These are phyloP conservation scores for Acrossocheilus wenchowensis DNA, from an alignment of 2,797 vertebrate genomes.

Conservation along the genomic window DNA sequence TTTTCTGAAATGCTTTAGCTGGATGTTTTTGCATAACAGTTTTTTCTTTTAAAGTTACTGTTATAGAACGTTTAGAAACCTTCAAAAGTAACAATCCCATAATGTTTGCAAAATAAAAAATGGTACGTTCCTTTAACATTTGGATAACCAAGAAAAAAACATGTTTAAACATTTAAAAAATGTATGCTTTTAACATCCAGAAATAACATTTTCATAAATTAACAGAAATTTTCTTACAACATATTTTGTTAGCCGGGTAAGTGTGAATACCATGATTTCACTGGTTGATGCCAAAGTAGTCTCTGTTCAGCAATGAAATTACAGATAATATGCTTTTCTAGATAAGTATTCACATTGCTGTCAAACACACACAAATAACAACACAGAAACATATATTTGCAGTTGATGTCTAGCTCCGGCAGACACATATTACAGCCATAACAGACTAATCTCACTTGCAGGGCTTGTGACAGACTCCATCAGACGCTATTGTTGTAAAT, in stretches of 20 bases:
- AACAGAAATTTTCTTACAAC: background rate
- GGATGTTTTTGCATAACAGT: no score
- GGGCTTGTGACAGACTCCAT: slow-evolving; percentile 20
- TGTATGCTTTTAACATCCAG: background rate
- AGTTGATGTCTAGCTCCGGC: background rate
- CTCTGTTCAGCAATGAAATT: background rate
- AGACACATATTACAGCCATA: background rate
- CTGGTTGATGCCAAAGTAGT: background rate
- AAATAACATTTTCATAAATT: background rate
- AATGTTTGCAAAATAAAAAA: background rate
- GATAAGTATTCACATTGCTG: background rate
- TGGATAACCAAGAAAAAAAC: background rate
- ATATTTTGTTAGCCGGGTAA: background rate
- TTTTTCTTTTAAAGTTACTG: background rate
- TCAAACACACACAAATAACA: slow-evolving; percentile 10
- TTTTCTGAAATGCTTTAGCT: background rate
- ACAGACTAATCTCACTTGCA: background rate
- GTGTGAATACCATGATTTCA: background rate
- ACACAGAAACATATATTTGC: slow-evolving; percentile 17
- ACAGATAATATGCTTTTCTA: slow-evolving; percentile 7
- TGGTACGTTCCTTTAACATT: background rate
- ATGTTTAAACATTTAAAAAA: no score
- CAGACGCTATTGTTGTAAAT: background rate
- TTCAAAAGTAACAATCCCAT: background rate
- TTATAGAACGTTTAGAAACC: background rate